Base-by-base conservation (phyloP, 2,888 invertebrate genomes). In the Trichopoda pennipes region DNA sequence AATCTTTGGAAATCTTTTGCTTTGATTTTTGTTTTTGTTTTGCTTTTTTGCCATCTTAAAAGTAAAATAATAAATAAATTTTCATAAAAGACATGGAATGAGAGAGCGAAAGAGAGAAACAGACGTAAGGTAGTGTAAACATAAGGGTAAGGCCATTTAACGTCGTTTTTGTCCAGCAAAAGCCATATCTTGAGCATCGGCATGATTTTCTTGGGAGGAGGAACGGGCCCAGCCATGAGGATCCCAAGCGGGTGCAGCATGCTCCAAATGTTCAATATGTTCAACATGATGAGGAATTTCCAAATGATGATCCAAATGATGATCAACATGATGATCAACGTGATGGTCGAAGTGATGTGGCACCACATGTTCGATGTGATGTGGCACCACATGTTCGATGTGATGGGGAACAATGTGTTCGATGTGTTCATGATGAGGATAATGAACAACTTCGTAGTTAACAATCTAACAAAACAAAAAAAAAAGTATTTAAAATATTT, bases 361-460 rank as follows among this genome's bases (percentile, higher is more conserved):
- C 19, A 90, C 87, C 77, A 88, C 85, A 44, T 89, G 89, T 73
- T 90, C 88, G 47, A 91, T 88, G 28, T 90, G 88, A 73, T 91
- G 90, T 0, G 89, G 88, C 38, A 89, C 88, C 77, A 89, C 87
- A 69, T 90, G 90, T 17, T 90, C 90, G 0, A 89, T 86, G 83
- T 90, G 90, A 75, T 87, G 81, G 73, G 89, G 73, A 21, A 77
- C 77, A 74, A 86, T 49, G 56, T 82, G 82, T 63, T 82, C 82
- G 38, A 82, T 75, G 35, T 82, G 82, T 56, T 82, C 82, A 23
- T 82, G 93, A 86, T 94, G 94, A 42, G 95, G 95, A 88, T 95
- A 96, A 90, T 96, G 96, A 85, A 96, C 94, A 63, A 96, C 96
- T 92, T 97, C 96, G 88, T 96, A 96, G 91, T 96, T 96, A 85